phyloP scores from a whole-genome alignment of 2,113 vertebrate genomes.

The Siphamia tubifer region DNA sequence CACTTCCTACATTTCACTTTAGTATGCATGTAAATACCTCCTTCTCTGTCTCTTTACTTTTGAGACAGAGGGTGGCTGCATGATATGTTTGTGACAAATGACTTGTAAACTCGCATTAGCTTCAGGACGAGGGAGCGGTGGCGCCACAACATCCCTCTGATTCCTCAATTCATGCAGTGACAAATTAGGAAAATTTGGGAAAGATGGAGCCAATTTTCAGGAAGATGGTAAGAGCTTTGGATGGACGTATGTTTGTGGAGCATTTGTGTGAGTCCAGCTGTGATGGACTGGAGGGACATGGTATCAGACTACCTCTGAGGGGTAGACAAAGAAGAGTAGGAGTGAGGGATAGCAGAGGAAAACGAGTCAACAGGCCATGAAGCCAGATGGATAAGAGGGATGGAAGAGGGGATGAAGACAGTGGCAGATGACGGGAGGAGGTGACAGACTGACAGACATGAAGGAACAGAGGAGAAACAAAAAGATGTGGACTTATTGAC shows the following conservation, averaged over 20 bases:
- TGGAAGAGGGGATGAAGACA: not conserved
- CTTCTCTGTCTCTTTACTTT: conserved; percentile 1
- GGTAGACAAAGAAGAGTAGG: not conserved
- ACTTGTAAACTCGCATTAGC: conserved; percentile 73
- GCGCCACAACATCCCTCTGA: conserved; percentile 11
- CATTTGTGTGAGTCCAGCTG: not conserved
- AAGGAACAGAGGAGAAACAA: not conserved
- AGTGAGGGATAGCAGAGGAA: not conserved
- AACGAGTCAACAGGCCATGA: not conserved
- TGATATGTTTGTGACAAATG: conserved; percentile 65
- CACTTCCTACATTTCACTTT: not conserved
- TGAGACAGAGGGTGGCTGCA: conserved; percentile 23
- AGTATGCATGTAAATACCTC: not conserved
- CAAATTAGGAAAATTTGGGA: conserved; percentile 54
- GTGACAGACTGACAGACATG: not conserved
- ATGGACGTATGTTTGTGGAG: not conserved
- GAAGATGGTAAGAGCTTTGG: not conserved
- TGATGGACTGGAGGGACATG: not conserved
- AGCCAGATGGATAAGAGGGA: conserved; percentile 19
- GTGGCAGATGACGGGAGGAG: not conserved
- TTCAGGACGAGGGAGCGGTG: conserved; percentile 32
- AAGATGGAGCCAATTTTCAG: conserved; percentile 13
- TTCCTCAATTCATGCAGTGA: conserved; percentile 48
- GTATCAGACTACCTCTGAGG: not conserved
- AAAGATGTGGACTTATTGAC: too few species aligned